Evolutionary conservation across 2,113 vertebrate genomes (phyloP).

Genomic region (Indicator indicator): DNA sequence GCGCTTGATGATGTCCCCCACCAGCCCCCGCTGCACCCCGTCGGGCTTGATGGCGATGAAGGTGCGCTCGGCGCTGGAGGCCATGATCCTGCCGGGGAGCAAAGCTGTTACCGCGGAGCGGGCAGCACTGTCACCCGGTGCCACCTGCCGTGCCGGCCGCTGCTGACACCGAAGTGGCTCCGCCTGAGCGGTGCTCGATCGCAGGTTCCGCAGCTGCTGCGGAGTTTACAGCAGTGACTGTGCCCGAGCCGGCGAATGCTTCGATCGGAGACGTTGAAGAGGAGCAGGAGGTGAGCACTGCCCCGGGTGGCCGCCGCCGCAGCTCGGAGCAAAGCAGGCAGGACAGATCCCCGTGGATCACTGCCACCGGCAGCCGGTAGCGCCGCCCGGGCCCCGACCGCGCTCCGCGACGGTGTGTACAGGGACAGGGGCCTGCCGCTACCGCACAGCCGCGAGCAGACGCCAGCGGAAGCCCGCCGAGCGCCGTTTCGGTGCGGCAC

Average conservation of each 20-base stretch:
- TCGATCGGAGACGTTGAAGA: not conserved
- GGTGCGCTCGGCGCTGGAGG: constrained; percentile 78
- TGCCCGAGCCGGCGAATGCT: too few relatives aligned
- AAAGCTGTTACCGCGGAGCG: not conserved
- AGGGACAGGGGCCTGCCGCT: not conserved
- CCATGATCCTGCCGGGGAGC: constrained; percentile 61
- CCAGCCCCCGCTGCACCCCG: constrained; percentile 87
- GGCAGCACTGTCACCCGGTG: not conserved
- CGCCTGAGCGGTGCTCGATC: too few relatives aligned
- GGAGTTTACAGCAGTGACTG: not conserved
- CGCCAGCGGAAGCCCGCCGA: not conserved
- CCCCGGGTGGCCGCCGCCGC: not conserved
- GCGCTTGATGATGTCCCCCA: constrained; percentile 87
- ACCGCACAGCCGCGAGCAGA: too few relatives aligned
- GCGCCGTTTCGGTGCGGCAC: accelerated
- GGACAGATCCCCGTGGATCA: accelerated
- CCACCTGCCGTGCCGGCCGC: too few relatives aligned
- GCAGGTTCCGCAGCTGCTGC: too few relatives aligned
- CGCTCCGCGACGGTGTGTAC: too few relatives aligned
- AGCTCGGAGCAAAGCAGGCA: accelerated
- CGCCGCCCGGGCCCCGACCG: too few relatives aligned
- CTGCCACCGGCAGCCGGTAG: not conserved
- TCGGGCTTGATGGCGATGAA: constrained; percentile 94
- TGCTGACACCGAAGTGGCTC: not conserved
- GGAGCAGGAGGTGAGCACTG: not conserved